Base-by-base conservation (phyloP, 2,888 invertebrate species). In the Synergus laeviventris region DNA sequence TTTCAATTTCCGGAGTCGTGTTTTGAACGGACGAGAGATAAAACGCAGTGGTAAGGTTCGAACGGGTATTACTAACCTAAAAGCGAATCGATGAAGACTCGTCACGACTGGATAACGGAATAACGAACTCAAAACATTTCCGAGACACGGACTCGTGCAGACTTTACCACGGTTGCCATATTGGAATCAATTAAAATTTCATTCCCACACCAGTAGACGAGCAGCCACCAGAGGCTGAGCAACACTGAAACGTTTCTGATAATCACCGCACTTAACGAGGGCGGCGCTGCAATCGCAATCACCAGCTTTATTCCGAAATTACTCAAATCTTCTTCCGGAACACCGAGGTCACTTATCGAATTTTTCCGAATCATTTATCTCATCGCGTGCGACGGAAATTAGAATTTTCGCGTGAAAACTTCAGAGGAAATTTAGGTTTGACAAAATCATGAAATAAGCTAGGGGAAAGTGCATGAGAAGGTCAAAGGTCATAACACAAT, bases 131-230 rank as follows among this genome's bases (percentile, higher is more conserved):
- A 87, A 87, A 87, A 86, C 86, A 87, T 87, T 82, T 84, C 82
- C 84, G 85, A 85, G 83, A 86, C 85, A 87, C 86, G 84, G 82
- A 83, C 86, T 87, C 82, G 81, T 87, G 83, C 87, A 82, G 84
- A 87, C 85, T 82, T 84, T 83, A 85, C 83, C 82, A 84, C 84
- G 85, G 87, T 81, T 84, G 86, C 87, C 87, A 87, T 87, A 87
- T 87, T 87, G 87, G 81, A 86, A 84, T 86, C 84, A 70, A 42
- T 70, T 31, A 11, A 31, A 31, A 31, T 31, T 70, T 70, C n/a
- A n/a, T 49, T 36, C 56, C 21, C 4, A 31, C 12, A 49, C 56
- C 56, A 56, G 11, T 9, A 56, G 21, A 56, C 56, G 21, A 56
- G 56, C 56, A 21, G 56, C 21, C 56, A 31, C 70, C 45, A 66